Evolutionary conservation across 1,140 invertebrate genomes (phyloP).

Genomic region (silkworm (Bombyx mori)): DNA sequence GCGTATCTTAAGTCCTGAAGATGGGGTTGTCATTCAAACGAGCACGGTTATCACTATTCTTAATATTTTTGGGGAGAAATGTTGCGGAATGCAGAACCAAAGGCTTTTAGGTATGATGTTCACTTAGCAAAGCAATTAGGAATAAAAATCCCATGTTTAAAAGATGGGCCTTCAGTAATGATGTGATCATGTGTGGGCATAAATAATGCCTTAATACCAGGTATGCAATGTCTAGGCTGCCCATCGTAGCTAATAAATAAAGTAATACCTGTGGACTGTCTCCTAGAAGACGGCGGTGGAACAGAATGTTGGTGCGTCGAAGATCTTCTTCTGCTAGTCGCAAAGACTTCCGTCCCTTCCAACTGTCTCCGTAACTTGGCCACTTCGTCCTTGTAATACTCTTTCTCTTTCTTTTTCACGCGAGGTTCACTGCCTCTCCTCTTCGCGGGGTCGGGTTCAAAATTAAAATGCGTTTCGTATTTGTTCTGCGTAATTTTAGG

Average conservation of each 20-base stretch:
- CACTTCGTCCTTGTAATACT: conserved; percentile 62
- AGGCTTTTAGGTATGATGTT: too few relatives aligned
- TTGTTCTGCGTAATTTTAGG: conserved; percentile 54
- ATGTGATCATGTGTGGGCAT: too few relatives aligned
- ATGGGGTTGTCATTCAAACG: too few relatives aligned
- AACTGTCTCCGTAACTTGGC: conserved; percentile 51
- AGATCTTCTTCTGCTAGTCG: conserved; percentile 43
- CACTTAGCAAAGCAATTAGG: too few relatives aligned
- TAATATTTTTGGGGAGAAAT: too few relatives aligned
- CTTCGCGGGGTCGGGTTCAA: conserved; percentile 58
- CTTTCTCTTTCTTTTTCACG: conserved; percentile 58
- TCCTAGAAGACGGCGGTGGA: conserved; percentile 47
- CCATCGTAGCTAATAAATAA: background rate
- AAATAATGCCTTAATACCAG: too few relatives aligned
- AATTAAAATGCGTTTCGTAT: conserved; percentile 69
- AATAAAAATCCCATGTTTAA: too few relatives aligned
- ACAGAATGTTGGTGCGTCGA: conserved; percentile 62
- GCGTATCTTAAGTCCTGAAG: too few relatives aligned
- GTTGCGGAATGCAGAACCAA: too few relatives aligned
- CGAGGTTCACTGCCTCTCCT: conserved; percentile 50
- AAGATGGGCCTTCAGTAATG: too few relatives aligned
- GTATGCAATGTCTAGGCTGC: too few relatives aligned
- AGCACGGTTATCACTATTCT: too few relatives aligned
- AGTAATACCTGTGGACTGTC: conserved; percentile 48
- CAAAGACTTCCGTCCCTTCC: conserved; percentile 60